Evolutionary conservation across 2,113 vertebrate genomes (phyloP).

Genomic region (Colossoma macropomum): DNA sequence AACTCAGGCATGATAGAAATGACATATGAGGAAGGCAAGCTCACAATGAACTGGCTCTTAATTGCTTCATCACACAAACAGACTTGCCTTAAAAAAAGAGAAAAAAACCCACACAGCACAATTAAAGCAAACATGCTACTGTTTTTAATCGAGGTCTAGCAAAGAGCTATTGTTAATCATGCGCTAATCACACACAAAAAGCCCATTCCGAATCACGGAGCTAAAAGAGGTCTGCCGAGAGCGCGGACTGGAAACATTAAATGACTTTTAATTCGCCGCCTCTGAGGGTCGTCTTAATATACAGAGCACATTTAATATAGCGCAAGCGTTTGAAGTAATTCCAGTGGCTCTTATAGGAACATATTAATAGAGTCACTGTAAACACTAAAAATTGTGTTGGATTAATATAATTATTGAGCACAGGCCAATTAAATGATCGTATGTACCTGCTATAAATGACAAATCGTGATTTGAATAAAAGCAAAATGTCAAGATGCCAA

Average conservation of each 20-base stretch:
- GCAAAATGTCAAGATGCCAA: background rate
- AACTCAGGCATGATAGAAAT: background rate
- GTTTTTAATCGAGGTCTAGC: slow-evolving; percentile 54
- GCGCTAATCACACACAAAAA: slow-evolving; percentile 55
- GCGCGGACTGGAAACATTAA: slow-evolving; percentile 35
- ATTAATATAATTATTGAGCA: background rate
- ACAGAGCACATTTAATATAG: background rate
- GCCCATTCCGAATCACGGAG: slow-evolving; percentile 45
- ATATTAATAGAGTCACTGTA: background rate
- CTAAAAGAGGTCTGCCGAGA: slow-evolving; percentile 33
- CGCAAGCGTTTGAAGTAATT: background rate
- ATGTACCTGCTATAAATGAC: background rate
- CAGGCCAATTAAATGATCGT: background rate
- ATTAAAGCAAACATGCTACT: slow-evolving; percentile 66
- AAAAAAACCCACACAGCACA: slow-evolving; percentile 64
- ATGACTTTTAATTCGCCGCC: slow-evolving; percentile 39
- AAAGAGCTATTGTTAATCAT: slow-evolving; percentile 62
- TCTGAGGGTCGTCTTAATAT: slow-evolving; percentile 9
- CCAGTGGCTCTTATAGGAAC: background rate
- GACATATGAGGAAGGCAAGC: background rate
- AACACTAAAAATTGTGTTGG: background rate
- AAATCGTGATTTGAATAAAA: background rate
- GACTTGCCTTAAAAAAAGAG: slow-evolving; percentile 63
- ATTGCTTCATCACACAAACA: slow-evolving; percentile 67
- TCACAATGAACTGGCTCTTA: slow-evolving; percentile 56